Conservation (phyloP, 2,113 vertebrate genomes). For the Orthonyx spaldingii region DNA sequence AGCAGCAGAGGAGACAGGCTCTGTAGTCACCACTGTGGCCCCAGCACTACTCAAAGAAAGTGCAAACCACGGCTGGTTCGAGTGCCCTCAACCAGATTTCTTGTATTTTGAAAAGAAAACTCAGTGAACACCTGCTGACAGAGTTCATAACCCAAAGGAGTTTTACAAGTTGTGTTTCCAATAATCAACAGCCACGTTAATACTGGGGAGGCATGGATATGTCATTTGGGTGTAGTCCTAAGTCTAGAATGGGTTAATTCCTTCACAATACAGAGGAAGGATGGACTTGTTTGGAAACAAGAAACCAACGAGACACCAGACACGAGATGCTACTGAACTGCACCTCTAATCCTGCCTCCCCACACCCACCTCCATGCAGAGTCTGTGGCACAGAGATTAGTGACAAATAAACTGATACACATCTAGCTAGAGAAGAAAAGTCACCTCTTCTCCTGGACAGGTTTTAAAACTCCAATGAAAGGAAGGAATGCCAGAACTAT, state of each 20-base stretch:
- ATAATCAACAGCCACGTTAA: not conserved
- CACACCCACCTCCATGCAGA: not conserved
- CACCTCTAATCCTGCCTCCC: not conserved
- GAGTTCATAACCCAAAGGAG: not conserved
- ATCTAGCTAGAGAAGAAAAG: not conserved
- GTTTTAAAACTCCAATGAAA: not conserved
- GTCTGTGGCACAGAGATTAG: not conserved
- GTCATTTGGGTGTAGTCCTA: too few species aligned
- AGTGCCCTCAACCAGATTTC: not conserved
- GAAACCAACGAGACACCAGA: rapidly evolving
- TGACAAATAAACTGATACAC: not conserved
- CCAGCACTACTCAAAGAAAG: not conserved
- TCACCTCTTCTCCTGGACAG: not conserved
- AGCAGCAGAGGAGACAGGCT: not conserved
- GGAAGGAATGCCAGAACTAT: not conserved
- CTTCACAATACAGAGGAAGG: not conserved
- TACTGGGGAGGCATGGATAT: not conserved
- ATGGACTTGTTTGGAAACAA: not conserved
- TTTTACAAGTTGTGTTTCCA: not conserved
- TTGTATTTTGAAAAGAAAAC: not conserved
- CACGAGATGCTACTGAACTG: not conserved
- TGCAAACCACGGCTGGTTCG: not conserved
- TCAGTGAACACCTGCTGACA: not conserved
- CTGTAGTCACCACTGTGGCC: not conserved
- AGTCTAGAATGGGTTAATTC: not conserved